Base-by-base conservation (phyloP, 2,797 vertebrate genomes). In the Florisuga fusca region DNA sequence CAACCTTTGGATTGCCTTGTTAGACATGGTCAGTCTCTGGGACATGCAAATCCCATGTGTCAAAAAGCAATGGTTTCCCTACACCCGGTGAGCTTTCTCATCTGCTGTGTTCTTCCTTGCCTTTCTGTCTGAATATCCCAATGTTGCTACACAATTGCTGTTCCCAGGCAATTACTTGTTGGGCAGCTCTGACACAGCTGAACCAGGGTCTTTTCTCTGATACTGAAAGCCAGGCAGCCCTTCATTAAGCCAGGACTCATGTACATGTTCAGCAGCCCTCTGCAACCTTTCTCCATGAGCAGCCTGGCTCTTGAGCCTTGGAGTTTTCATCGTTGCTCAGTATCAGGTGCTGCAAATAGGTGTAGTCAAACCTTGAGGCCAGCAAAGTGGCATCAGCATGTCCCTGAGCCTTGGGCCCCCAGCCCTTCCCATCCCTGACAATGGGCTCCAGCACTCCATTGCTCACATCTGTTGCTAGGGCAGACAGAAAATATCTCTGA, bases 381-480 rank as follows among this genome's bases (percentile, higher is more conserved):
- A 61, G 41, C 12, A 71, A 76, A 71, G 27, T 34, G 41, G 12
- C 19, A 54, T 17, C 51, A 77, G 26, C 6, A 7, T 5, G 2
- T 45, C 59, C 17, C 19, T 54, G 18, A 77, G 29, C 15, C 31
- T 29, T 20, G 11, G 63, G 45, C 43, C 29, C 14, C 15, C 11
- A 80, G 27, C 13, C 26, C 41, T 80, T 57, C 29, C 29, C 15
- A 57, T 29, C 10, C 12, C 12, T 12, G 11, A 29, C 57, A 69
- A 41, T 4, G 6, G 13, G 16, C 10, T 86, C 11, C 50, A 73
- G 50, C 0, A 2, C 13, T 9, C 4, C 2, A 0, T 27, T 94
- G 41, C 21, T 23, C 27, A 2, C 38, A n/a, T n/a, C 18, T 46
- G 31, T 87, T 80, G 16, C 38, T 64, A 68, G 34, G 43, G 21